phyloP scores from a whole-genome alignment of 2,113 vertebrate species.

The Emberiza fucata region DNA sequence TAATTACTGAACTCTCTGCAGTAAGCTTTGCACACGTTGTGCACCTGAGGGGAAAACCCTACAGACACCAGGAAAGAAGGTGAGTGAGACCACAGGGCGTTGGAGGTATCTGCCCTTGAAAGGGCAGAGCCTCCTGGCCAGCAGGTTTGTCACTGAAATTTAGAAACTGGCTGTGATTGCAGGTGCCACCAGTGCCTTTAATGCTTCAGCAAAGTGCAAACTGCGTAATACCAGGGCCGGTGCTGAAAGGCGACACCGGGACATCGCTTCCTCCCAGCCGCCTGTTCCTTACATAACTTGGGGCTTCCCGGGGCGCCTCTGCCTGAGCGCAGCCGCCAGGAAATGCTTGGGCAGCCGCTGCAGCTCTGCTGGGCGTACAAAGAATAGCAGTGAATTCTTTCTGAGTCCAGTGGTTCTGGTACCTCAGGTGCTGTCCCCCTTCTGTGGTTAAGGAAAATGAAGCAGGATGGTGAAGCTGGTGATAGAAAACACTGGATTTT shows the following conservation, averaged over 20 bases:
- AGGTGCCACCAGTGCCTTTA: not conserved
- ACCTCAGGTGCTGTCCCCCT: not conserved
- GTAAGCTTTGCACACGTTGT: not conserved
- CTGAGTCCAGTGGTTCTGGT: not conserved
- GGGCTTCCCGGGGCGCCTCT: not conserved
- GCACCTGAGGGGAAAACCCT: not conserved
- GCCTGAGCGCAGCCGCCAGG: not conserved
- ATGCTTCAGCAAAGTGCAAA: conserved; percentile 1
- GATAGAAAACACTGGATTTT: not conserved
- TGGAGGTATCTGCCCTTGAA: not conserved
- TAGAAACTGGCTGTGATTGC: not conserved
- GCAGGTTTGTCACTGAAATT: not conserved
- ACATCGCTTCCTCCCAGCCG: not conserved
- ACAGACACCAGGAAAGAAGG: not conserved
- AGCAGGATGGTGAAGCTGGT: not conserved
- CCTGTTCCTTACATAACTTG: not conserved
- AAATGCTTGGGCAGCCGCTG: not conserved
- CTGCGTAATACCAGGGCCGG: not conserved
- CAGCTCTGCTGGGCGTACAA: not conserved
- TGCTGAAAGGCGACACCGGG: not conserved
- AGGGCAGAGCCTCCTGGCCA: not conserved
- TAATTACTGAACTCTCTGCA: not conserved
- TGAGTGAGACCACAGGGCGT: fast-evolving
- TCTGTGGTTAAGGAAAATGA: not conserved
- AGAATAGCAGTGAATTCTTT: not conserved